A percentile compares a stretch with the other conserved stretches of the same genome.
Conservation (phyloP, 2,797 vertebrate species). For the Sebastiscus tertius region DNA sequence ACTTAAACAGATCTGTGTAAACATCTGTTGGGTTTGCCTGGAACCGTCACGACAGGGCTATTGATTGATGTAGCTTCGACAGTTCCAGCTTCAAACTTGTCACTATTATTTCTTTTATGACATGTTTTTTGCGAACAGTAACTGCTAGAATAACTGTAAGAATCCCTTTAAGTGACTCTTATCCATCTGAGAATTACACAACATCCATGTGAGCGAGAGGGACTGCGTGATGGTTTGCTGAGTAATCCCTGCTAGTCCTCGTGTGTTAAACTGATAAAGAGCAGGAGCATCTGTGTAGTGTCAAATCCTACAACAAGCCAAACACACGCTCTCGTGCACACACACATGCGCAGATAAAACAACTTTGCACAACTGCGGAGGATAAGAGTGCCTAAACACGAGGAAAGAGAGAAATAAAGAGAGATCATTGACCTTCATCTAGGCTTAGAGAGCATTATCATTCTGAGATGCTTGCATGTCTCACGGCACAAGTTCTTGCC, state of each 20-base stretch:
- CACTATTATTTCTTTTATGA: background rate
- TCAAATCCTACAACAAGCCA: slow-evolving; percentile 68
- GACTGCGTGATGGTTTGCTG: slow-evolving; percentile 58
- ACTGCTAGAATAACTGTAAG: slow-evolving; percentile 5
- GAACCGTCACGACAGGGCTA: slow-evolving; percentile 30
- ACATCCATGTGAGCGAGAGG: slow-evolving; percentile 16
- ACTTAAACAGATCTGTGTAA: slow-evolving; percentile 44
- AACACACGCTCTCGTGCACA: slow-evolving; percentile 5
- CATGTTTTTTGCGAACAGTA: slow-evolving; percentile 2
- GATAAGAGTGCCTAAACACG: slow-evolving; percentile 16
- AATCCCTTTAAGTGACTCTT: slow-evolving; percentile 16
- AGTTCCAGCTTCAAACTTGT: background rate
- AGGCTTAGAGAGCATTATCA: slow-evolving; percentile 24
- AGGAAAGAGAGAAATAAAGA: slow-evolving; percentile 22
- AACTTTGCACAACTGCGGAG: slow-evolving; percentile 30
- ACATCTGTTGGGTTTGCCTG: slow-evolving; percentile 49
- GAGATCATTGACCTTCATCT: slow-evolving; percentile 42
- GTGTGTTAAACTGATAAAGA: slow-evolving; percentile 74
- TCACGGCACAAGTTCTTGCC: slow-evolving; percentile 12
- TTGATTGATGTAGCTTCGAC: slow-evolving; percentile 29
- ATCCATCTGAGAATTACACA: slow-evolving; percentile 51
- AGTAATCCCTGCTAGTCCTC: slow-evolving; percentile 72
- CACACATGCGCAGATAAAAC: slow-evolving; percentile 29
- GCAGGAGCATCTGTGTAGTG: slow-evolving; percentile 74
- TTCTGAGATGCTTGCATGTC: slow-evolving; percentile 44